phyloP scores from a whole-genome alignment of 2,888 invertebrate species.

The Heliconius ethilla region DNA sequence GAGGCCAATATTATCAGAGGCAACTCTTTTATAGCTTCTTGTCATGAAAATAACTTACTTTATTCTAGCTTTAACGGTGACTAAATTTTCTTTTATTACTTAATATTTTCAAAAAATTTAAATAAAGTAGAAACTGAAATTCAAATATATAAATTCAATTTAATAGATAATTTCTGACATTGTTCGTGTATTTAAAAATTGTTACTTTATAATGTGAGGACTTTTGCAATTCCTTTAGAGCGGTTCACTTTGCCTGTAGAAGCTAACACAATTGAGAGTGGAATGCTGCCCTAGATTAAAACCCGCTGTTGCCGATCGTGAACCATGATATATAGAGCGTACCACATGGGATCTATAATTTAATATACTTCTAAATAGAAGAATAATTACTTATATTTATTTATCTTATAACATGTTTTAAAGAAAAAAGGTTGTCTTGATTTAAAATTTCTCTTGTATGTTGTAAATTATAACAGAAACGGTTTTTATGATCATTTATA shows the following conservation, averaged over 20 bases:
- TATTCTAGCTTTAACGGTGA: background rate
- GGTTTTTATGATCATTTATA: no score
- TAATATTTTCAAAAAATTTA: no score
- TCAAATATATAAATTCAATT: no score
- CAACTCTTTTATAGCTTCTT: conserved; percentile 24
- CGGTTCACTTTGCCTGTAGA: conserved; percentile 2
- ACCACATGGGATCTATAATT: background rate
- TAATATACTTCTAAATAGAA: background rate
- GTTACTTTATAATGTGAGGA: background rate
- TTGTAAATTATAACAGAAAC: no score
- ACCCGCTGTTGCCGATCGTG: conserved; percentile 19
- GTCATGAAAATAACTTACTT: conserved; percentile 26
- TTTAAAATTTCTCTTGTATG: background rate
- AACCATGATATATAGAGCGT: conserved; percentile 12
- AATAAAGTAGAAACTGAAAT: no score
- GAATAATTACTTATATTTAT: background rate
- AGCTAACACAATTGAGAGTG: conserved; percentile 14
- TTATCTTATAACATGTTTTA: background rate
- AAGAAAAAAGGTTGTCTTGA: background rate
- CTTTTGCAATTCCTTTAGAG: background rate
- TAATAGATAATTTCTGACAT: background rate
- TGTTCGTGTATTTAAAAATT: background rate
- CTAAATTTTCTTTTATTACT: no score
- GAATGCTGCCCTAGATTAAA: conserved; percentile 23
- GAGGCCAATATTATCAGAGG: conserved; percentile 28